These are phyloP conservation scores for Ostrea edulis DNA, from an alignment of 1,140 invertebrate species.

Conservation along the genomic window DNA sequence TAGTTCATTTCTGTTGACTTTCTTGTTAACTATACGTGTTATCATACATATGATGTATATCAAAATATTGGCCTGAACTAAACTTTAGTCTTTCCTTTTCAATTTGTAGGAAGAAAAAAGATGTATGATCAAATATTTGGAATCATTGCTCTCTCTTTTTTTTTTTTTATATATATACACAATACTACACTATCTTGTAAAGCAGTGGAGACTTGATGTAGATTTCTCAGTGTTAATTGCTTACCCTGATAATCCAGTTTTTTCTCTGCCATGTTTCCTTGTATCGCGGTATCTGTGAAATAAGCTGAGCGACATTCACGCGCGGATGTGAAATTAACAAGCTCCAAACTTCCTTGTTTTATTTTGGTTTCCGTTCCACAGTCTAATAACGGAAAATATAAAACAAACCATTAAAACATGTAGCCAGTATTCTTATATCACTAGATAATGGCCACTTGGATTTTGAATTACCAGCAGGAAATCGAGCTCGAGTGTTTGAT, in stretches of 20 bases:
- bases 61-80: too few species aligned
- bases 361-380: not conserved
- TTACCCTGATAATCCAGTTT: conserved; percentile 10
- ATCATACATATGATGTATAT: too few species aligned
- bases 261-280: not conserved
- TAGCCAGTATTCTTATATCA: not conserved
- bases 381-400: not conserved
- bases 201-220: too few species aligned
- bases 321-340: not conserved
- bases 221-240: not conserved
- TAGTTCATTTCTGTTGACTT: too few species aligned
- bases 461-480: not conserved
- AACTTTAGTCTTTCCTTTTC: too few species aligned
- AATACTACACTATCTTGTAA: too few species aligned
- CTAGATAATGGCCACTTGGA: not conserved
- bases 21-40: too few species aligned
- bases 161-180: too few species aligned
- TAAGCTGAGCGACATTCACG: not conserved
- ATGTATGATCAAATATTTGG: too few species aligned
- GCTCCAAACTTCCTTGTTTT: not conserved
- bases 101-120: too few species aligned
- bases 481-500: not conserved
- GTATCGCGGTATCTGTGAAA: not conserved
- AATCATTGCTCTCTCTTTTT: too few species aligned
- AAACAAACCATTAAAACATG: not conserved